A percentile compares a stretch with the other conserved stretches of the same genome.
Conservation (phyloP, 2,797 vertebrate genomes). For the Pachyuromys duprasi region DNA sequence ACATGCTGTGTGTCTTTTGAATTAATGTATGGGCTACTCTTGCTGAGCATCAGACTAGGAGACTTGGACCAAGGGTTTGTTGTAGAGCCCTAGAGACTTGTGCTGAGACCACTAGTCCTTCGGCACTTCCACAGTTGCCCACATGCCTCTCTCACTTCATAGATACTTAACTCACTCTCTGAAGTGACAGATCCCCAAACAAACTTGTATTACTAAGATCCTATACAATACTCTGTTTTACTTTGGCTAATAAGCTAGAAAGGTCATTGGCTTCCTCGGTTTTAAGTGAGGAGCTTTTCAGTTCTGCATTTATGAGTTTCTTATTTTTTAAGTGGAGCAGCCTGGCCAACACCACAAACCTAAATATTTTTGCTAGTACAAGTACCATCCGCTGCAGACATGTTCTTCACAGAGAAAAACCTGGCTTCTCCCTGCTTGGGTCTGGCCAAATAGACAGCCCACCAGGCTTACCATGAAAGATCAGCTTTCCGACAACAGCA, state of each 20-base stretch:
- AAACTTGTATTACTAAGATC: slow-evolving; percentile 69
- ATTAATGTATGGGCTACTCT: not conserved
- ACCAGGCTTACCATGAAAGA: slow-evolving; percentile 82
- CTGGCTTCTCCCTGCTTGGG: slow-evolving; percentile 53
- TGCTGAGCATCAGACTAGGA: not conserved
- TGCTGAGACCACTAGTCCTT: not conserved
- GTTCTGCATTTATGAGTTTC: slow-evolving; percentile 45
- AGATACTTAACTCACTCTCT: not conserved
- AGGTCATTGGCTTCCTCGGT: not conserved
- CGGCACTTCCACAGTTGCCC: not conserved
- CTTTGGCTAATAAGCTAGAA: slow-evolving; percentile 53
- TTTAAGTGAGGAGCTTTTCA: slow-evolving; percentile 41
- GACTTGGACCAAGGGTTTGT: not conserved
- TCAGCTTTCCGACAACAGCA: slow-evolving; percentile 78
- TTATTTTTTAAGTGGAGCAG: slow-evolving; percentile 61
- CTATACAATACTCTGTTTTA: slow-evolving; percentile 43
- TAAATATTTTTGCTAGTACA: slow-evolving; percentile 63
- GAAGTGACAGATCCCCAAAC: slow-evolving; percentile 21
- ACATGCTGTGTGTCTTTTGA: not conserved
- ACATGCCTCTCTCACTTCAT: not conserved
- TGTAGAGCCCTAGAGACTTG: not conserved
- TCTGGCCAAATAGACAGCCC: slow-evolving; percentile 71
- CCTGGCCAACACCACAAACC: slow-evolving; percentile 60
- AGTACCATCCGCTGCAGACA: slow-evolving; percentile 76
- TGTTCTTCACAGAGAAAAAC: slow-evolving; percentile 75